Conservation (phyloP, 2,113 vertebrate genomes). For the Heterotis niloticus region DNA sequence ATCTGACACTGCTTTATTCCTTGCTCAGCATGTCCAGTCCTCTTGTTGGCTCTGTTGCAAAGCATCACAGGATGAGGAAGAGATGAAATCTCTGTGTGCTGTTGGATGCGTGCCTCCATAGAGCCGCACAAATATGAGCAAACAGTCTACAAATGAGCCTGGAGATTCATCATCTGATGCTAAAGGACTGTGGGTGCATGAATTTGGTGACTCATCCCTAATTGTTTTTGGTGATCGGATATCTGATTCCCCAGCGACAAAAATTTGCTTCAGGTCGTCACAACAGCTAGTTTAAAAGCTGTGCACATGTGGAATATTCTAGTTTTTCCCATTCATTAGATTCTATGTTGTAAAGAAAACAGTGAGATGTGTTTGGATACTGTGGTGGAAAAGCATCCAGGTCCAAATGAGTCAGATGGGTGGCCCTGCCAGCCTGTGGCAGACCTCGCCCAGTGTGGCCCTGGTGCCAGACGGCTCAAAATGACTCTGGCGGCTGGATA, state of each 20-base stretch:
- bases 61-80: background rate
- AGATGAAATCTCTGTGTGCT: background rate
- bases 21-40: background rate
- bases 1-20: too few species aligned
- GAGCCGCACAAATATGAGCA: background rate
- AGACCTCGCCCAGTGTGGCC: background rate
- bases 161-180: too few species aligned
- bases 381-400: background rate
- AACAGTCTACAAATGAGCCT: too few species aligned
- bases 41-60: background rate
- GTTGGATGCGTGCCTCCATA: background rate
- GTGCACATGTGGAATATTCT: too few species aligned
- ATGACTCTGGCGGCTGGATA: background rate
- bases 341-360: background rate
- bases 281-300: too few species aligned
- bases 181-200: too few species aligned
- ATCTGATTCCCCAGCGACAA: too few species aligned
- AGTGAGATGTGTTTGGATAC: background rate
- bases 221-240: too few species aligned
- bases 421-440: background rate
- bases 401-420: constrained; percentile 12
- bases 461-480: background rate
- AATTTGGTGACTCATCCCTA: too few species aligned
- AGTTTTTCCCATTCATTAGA: background rate
- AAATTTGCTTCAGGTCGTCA: too few species aligned